Conservation (phyloP, 2,888 invertebrate species). For the Lasioglossum calceatum region DNA sequence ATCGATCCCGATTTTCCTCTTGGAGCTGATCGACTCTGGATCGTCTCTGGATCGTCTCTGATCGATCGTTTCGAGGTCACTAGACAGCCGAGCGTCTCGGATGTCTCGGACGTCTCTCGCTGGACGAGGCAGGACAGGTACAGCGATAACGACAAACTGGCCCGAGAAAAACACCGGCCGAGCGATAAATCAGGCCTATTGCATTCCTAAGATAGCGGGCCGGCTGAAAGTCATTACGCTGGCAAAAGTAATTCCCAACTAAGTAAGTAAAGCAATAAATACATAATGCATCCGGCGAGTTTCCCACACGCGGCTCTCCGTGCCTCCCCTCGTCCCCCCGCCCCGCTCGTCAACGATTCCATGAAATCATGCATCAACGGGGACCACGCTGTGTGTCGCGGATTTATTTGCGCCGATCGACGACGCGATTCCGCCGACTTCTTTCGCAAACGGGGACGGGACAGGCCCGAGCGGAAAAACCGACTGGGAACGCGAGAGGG, state of each 20-base stretch:
- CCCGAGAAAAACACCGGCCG: slow-evolving; percentile 68
- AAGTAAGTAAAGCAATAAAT: slow-evolving; percentile 83
- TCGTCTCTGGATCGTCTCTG: slow-evolving; percentile 27
- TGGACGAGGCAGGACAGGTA: slow-evolving; percentile 55
- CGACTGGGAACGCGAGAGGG: not conserved
- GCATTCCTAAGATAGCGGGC: slow-evolving; percentile 76
- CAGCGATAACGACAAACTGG: slow-evolving; percentile 69
- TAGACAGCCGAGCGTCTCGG: slow-evolving; percentile 18
- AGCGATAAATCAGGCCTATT: slow-evolving; percentile 75
- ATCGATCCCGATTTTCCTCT: not conserved
- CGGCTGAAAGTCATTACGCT: slow-evolving; percentile 79
- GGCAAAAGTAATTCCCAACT: slow-evolving; percentile 81
- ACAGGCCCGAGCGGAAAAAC: not conserved
- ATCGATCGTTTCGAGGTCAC: slow-evolving; percentile 61
- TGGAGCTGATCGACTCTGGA: not conserved
- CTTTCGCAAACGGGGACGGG: slow-evolving; percentile 37
- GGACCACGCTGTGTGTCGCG: slow-evolving; percentile 65
- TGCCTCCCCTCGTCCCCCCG: slow-evolving; percentile 1
- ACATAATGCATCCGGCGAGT: slow-evolving; percentile 82
- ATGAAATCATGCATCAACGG: slow-evolving; percentile 80
- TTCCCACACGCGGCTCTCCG: slow-evolving; percentile 76
- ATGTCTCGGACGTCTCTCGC: slow-evolving; percentile 31
- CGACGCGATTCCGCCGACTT: slow-evolving; percentile 49
- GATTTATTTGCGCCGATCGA: slow-evolving; percentile 76
- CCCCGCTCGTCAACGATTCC: slow-evolving; percentile 67